Conservation (phyloP, 2,888 invertebrate genomes). For the Orthosia cruda region DNA sequence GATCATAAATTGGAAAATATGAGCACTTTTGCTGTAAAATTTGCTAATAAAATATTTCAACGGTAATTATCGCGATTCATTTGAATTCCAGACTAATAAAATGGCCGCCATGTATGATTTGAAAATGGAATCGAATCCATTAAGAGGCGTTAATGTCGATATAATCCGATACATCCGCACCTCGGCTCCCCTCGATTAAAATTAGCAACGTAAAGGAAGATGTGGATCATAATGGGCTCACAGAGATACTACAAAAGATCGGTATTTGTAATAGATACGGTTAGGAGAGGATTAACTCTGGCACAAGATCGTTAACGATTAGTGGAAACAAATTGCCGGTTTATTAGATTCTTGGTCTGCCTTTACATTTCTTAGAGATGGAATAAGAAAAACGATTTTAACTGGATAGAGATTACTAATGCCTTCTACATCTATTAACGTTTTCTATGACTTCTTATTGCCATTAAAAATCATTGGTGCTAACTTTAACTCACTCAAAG, state of each 20-base stretch:
- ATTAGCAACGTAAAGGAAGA: conserved; percentile 84
- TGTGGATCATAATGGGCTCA: conserved; percentile 80
- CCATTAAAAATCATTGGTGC: background rate
- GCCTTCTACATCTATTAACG: background rate
- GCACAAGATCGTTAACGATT: conserved; percentile 45
- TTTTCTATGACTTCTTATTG: background rate
- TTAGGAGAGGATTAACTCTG: conserved; percentile 63
- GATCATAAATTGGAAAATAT: conserved; percentile 34
- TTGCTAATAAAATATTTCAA: conserved; percentile 48
- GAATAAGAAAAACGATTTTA: conserved; percentile 22
- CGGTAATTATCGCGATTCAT: conserved; percentile 32
- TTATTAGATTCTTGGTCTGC: conserved; percentile 39
- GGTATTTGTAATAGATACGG: conserved; percentile 69
- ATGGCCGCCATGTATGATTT: conserved; percentile 58
- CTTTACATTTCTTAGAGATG: conserved; percentile 7
- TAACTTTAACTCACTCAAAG: conserved; percentile 15
- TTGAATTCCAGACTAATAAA: conserved; percentile 56
- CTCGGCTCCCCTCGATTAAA: conserved; percentile 80
- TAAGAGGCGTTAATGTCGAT: conserved; percentile 81
- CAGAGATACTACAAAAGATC: conserved; percentile 71
- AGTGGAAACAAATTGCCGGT: conserved; percentile 42
- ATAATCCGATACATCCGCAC: conserved; percentile 86
- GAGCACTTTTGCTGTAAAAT: conserved; percentile 30
- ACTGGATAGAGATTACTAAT: background rate
- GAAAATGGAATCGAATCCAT: conserved; percentile 77